phyloP scores from a whole-genome alignment of 2,888 invertebrate genomes.

The Hypomecis atomaria region DNA sequence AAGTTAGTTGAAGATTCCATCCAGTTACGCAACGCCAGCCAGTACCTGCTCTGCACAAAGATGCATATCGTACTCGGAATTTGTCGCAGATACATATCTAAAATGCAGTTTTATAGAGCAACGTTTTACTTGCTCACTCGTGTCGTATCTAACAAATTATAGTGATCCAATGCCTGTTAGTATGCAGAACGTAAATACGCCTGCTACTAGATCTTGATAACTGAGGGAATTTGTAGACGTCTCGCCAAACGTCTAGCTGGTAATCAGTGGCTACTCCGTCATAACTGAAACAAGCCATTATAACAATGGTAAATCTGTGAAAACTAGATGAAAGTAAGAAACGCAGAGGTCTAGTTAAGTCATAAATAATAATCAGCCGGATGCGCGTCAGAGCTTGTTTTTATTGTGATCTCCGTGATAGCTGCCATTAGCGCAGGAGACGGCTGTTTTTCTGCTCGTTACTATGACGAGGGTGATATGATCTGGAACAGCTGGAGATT shows the following conservation, averaged over 20 bases:
- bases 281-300: constrained; percentile 8
- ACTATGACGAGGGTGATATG: constrained; percentile 20
- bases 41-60: not conserved
- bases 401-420: constrained; percentile 29
- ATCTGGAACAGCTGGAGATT: constrained; percentile 23
- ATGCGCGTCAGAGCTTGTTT: constrained; percentile 23
- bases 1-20: constrained; percentile 7
- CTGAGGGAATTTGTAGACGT: constrained; percentile 5
- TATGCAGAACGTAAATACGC: constrained; percentile 15
- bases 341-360: constrained; percentile 26
- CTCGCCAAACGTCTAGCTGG: constrained; percentile 10
- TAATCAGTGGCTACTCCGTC: constrained; percentile 7
- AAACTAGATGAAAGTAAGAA: constrained; percentile 24
- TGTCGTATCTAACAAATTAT: not conserved
- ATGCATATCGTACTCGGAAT: constrained; percentile 18
- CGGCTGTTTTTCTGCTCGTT: constrained; percentile 27
- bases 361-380: constrained; percentile 32
- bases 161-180: constrained; percentile 1
- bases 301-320: constrained; percentile 28
- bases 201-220: constrained; percentile 19
- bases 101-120: not conserved
- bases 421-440: constrained; percentile 26
- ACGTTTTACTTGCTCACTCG: not conserved
- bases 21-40: constrained; percentile 12
- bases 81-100: constrained; percentile 20